Evolutionary conservation across 2,888 invertebrate genomes (phyloP).

Genomic region (Diarsia rubi): DNA sequence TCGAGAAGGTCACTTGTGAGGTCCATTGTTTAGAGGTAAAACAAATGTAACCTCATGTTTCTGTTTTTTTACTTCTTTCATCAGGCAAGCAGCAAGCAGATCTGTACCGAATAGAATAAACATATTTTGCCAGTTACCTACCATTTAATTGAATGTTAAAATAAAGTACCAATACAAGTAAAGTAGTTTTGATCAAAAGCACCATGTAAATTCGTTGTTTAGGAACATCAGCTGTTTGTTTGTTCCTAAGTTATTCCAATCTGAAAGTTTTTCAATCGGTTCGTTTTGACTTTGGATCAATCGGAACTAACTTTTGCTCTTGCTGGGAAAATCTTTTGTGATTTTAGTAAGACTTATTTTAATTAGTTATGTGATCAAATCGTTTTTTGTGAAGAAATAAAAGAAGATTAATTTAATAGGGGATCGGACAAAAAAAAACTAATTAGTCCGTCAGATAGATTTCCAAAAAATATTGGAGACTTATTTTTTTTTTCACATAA

Average conservation of each 20-base stretch:
- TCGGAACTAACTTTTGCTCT: slow-evolving; percentile 20
- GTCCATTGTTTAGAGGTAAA: too few species aligned
- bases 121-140: too few species aligned
- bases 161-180: background rate
- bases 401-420: background rate
- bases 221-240: slow-evolving; percentile 29
- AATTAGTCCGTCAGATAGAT: too few species aligned
- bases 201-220: slow-evolving; percentile 45
- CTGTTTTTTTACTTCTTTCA: too few species aligned
- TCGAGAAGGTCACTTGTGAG: background rate
- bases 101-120: too few species aligned
- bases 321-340: slow-evolving; percentile 1
- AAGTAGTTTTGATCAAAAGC: slow-evolving; percentile 32
- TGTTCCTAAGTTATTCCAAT: slow-evolving; percentile 59
- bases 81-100: too few species aligned
- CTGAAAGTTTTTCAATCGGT: slow-evolving; percentile 58
- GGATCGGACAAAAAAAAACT: too few species aligned
- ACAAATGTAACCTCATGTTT: too few species aligned
- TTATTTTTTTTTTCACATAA: too few species aligned
- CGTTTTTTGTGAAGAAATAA: background rate
- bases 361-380: background rate
- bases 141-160: slow-evolving; percentile 25
- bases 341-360: background rate
- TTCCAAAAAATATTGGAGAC: too few species aligned
- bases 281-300: slow-evolving; percentile 50